Evolutionary conservation across 2,888 invertebrate genomes (phyloP), one percentile per base, ranked within the genome.

Genomic region (Dione vanillae): DNA sequence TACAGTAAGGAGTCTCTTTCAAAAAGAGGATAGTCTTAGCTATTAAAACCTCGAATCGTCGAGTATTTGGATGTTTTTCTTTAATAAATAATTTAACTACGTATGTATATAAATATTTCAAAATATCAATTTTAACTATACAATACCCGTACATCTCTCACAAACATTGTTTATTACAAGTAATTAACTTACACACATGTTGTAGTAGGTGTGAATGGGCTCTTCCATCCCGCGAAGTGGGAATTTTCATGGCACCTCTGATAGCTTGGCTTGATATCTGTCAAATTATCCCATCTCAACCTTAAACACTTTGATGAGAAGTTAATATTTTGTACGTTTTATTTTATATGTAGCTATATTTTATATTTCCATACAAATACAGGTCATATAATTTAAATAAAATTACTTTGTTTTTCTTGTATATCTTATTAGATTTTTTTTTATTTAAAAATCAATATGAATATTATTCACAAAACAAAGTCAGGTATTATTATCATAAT

Each of bases 241-340:
- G 51, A 35, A 62, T 72, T 61, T 72, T 69, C 19, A 43, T 67
- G 72, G 54, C 66, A 64, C 49, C 41, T 62, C 69, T 66, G 54
- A 40, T 27, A 41, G 11, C 58, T 12, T 52, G 41, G 56, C 62
- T 43, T 64, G 67, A 69, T 74, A 62, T 47, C 76, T 76, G 78
- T 78, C 80, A 80, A 77, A 79, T 80, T 79, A 80, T 77, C 79
- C 78, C 76, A 58, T 69, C 75, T 78, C 77, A 77, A 71, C 51
- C 68, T 65, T 64, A 64, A 47, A 40, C 9, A 40, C 10, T 16
- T 6, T 37, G 49, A 64, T 62, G 27, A 47, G 49, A 64, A 47
- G 45, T 64, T 45, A 11, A 61, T 61, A 45, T 43, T n/a, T n/a
- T n/a, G 27, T 27, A 35, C 16, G 41, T 11, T 20, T 20, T 59